Evolutionary conservation across 2,113 vertebrate genomes (phyloP).

Genomic region (Miniopterus natalensis): DNA sequence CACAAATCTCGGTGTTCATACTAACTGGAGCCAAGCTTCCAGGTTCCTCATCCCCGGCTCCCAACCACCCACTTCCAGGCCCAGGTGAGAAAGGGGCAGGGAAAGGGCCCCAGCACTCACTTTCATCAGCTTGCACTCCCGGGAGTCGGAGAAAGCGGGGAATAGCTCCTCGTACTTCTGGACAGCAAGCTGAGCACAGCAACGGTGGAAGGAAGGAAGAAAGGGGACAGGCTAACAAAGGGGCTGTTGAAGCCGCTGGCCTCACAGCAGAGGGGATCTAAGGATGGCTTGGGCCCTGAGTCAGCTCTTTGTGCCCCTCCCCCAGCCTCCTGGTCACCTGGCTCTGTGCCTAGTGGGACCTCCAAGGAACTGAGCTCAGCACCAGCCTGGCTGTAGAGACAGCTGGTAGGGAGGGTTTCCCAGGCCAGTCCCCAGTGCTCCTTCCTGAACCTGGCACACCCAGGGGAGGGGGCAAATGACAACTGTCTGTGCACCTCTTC

Average conservation of each 20-base stretch:
- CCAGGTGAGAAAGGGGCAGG: rapidly evolving
- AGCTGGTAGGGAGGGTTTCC: background rate
- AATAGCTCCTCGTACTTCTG: slow-evolving; percentile 97
- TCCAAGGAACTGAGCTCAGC: background rate
- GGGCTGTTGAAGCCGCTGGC: background rate
- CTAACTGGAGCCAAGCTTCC: background rate
- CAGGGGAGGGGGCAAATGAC: background rate
- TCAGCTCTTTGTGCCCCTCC: background rate
- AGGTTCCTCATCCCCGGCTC: rapidly evolving
- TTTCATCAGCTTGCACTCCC: slow-evolving; percentile 95
- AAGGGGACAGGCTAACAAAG: background rate
- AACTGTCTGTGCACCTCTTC: rapidly evolving
- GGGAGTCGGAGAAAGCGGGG: slow-evolving; percentile 94
- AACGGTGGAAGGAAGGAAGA: background rate
- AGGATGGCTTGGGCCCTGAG: background rate
- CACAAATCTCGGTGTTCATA: rapidly evolving
- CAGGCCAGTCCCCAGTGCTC: background rate
- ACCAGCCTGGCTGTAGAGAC: background rate
- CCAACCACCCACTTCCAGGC: rapidly evolving
- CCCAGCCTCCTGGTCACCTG: background rate
- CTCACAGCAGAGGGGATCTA: background rate
- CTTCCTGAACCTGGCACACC: too few relatives aligned
- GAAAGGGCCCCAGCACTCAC: slow-evolving; percentile 77
- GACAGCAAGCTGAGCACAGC: slow-evolving; percentile 89
- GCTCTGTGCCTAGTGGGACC: background rate